These are phyloP conservation scores for Meteorus sp. DNA, from an alignment of 1,140 invertebrate species.

Conservation along the genomic window DNA sequence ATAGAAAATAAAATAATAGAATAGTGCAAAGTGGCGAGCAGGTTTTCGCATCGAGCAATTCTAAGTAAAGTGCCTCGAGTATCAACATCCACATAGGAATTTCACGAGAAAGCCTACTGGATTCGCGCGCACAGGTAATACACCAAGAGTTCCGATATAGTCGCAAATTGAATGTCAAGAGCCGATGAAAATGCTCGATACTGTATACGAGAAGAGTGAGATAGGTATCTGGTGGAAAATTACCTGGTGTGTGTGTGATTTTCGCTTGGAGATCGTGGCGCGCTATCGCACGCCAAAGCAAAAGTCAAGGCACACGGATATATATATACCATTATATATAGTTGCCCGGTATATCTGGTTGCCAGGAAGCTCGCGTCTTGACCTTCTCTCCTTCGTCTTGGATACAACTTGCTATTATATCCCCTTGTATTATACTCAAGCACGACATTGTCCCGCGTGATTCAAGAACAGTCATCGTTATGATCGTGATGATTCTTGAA, in stretches of 20 bases:
- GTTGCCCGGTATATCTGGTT: not conserved
- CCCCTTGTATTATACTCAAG: conserved; percentile 8
- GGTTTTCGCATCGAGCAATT: conserved; percentile 13
- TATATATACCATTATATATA: not conserved
- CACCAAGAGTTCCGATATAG: conserved; percentile 24
- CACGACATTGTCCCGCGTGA: conserved; percentile 10
- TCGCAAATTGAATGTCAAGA: conserved; percentile 30
- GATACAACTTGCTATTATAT: not conserved
- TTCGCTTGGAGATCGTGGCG: conserved; percentile 8
- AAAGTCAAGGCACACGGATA: not conserved
- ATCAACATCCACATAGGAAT: too few relatives aligned
- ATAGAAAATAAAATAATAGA: too few relatives aligned
- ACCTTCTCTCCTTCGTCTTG: not conserved
- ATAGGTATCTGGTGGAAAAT: conserved; percentile 16
- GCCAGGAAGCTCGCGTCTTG: conserved; percentile 16
- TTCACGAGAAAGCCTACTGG: too few relatives aligned
- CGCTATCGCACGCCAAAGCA: conserved; percentile 19
- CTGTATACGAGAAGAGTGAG: too few relatives aligned
- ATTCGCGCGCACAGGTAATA: conserved; percentile 27
- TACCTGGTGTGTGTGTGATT: not conserved
- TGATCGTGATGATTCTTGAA: not conserved
- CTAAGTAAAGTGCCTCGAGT: conserved; percentile 18
- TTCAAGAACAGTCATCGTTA: conserved; percentile 9
- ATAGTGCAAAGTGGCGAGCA: not conserved
- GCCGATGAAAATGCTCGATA: conserved; percentile 24